Evolutionary conservation across 2,888 invertebrate genomes (phyloP).

Genomic region (Heliconius charithonia): DNA sequence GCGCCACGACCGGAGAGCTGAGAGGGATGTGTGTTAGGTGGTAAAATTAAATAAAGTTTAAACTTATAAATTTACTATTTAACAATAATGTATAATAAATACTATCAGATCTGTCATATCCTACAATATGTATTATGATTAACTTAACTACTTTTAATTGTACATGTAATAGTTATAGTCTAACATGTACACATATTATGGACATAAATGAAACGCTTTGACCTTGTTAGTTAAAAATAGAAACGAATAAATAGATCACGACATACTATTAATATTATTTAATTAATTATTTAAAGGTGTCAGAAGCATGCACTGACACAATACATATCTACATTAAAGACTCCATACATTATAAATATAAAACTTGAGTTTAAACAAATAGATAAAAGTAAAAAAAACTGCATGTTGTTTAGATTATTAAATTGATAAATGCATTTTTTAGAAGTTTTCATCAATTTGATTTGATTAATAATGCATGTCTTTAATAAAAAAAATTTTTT

Average conservation of each 20-base stretch:
- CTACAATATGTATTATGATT: not conserved
- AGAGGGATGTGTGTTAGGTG: no score
- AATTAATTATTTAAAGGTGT: not conserved
- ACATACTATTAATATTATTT: not conserved
- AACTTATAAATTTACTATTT: not conserved
- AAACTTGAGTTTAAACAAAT: not conserved
- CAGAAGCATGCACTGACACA: not conserved
- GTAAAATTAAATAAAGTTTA: not conserved
- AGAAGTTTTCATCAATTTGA: not conserved
- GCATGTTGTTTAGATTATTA: not conserved
- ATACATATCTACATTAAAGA: not conserved
- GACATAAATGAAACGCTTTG: not conserved
- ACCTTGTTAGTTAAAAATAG: not conserved
- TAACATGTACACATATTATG: not conserved
- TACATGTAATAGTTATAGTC: not conserved
- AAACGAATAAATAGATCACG: not conserved
- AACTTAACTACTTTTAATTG: not conserved
- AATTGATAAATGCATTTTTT: not conserved
- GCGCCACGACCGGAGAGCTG: no score
- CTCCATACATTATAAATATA: not conserved
- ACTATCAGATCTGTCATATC: conserved; percentile 5
- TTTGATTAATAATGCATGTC: not conserved
- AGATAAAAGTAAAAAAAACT: not conserved
- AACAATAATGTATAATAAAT: not conserved
- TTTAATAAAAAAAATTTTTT: not conserved